These are phyloP conservation scores for Gymnobelideus leadbeateri DNA, from an alignment of 2,113 vertebrate species.

Conservation along the genomic window DNA sequence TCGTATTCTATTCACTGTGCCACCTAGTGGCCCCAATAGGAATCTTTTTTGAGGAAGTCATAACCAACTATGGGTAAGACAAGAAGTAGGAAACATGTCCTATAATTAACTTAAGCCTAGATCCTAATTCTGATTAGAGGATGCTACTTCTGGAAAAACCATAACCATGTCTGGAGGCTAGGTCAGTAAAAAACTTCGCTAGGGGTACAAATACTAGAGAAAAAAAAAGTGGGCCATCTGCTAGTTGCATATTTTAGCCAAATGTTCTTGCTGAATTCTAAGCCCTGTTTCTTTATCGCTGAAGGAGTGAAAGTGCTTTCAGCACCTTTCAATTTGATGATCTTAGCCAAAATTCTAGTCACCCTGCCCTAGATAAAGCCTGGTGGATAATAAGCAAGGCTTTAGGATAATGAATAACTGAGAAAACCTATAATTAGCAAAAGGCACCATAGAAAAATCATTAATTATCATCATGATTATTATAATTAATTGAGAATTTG, in stretches of 20 bases:
- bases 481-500: background rate
- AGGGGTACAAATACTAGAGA: background rate
- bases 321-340: background rate
- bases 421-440: background rate
- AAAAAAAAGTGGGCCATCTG: background rate
- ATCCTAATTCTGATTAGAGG: background rate
- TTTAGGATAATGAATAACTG: background rate
- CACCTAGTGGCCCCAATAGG: background rate
- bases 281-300: background rate
- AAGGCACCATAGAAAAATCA: background rate
- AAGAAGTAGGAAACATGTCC: background rate
- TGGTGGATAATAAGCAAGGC: background rate
- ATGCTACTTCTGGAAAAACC: background rate
- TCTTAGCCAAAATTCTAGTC: background rate
- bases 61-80: background rate
- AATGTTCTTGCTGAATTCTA: background rate
- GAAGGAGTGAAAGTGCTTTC: background rate
- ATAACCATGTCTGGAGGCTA: background rate
- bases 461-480: background rate
- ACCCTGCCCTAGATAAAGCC: background rate
- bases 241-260: background rate
- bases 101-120: background rate
- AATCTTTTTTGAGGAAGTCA: background rate
- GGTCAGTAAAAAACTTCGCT: background rate
- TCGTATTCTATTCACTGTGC: too few relatives aligned